These are phyloP conservation scores for Eumerus sabulonum DNA, from an alignment of 2,888 invertebrate species.

Conservation along the genomic window DNA sequence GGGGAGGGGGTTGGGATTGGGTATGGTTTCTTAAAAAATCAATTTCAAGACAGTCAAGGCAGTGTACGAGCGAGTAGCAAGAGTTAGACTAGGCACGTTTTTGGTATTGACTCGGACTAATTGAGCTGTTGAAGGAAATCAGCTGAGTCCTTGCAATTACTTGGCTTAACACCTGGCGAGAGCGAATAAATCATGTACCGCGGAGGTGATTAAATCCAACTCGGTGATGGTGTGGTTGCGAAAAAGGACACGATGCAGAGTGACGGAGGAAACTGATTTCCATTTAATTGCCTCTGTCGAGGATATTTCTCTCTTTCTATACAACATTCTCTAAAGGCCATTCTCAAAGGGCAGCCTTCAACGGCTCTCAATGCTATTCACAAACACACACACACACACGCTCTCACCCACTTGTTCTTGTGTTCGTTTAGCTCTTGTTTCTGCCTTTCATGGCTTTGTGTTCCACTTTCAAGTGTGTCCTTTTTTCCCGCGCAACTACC, in stretches of 20 bases:
- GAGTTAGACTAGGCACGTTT: no score
- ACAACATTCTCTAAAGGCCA: conserved; percentile 53
- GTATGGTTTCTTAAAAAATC: conserved; percentile 46
- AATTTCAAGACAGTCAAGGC: no score
- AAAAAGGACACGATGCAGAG: not conserved
- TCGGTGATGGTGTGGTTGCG: conserved; percentile 22
- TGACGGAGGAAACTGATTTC: no score
- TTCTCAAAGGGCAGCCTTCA: conserved; percentile 53
- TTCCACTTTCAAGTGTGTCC: conserved; percentile 62
- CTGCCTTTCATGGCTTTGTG: conserved; percentile 29
- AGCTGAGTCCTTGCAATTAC: conserved; percentile 52
- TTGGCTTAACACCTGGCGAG: conserved; percentile 45
- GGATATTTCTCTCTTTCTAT: conserved; percentile 51
- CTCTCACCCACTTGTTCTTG: conserved; percentile 26
- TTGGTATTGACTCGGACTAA: conserved; percentile 52
- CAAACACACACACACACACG: not conserved
- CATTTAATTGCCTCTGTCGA: not conserved
- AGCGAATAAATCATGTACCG: conserved; percentile 23
- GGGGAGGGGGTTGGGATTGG: no score
- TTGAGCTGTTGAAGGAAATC: conserved; percentile 59
- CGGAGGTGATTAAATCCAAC: conserved; percentile 49
- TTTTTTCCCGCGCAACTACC: conserved; percentile 34
- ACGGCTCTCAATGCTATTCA: conserved; percentile 52
- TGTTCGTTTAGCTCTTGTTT: conserved; percentile 6
- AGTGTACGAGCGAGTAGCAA: conserved; percentile 1